Conservation (phyloP, 2,797 vertebrate species). For the Ispidina picta region DNA sequence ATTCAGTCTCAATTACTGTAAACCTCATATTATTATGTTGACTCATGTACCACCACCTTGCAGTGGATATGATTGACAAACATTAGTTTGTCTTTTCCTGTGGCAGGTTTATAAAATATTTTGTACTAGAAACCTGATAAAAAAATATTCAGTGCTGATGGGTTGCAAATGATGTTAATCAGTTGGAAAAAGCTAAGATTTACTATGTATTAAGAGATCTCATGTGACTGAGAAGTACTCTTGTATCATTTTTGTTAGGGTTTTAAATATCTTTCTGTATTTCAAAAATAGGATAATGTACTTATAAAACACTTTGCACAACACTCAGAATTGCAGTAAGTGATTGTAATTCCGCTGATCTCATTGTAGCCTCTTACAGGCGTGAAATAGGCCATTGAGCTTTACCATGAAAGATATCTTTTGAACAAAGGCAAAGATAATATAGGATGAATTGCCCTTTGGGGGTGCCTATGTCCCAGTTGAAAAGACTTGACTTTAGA, state of each 20-base stretch:
- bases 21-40: constrained; percentile 34
- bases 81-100: background rate
- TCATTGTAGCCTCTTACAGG: constrained; percentile 62
- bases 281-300: constrained; percentile 66
- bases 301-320: constrained; percentile 57
- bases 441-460: constrained; percentile 42
- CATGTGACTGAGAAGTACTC: constrained; percentile 43
- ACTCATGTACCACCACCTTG: constrained; percentile 33
- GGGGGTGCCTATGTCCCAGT: background rate
- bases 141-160: background rate
- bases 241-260: constrained; percentile 17
- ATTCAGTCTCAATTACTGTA: constrained; percentile 44
- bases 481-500: background rate
- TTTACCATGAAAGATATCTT: constrained; percentile 45
- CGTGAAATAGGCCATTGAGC: constrained; percentile 54
- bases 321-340: constrained; percentile 61
- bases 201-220: constrained; percentile 17
- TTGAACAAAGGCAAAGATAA: constrained; percentile 48
- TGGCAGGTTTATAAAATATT: background rate
- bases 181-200: constrained; percentile 5
- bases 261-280: constrained; percentile 65
- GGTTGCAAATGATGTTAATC: constrained; percentile 17
- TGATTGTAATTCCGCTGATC: constrained; percentile 63
- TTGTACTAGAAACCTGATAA: background rate
- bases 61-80: background rate